A percentile compares a stretch with the other conserved stretches of the same genome.
These are phyloP conservation scores for Sebastes kiyomatsui DNA, from an alignment of 2,797 vertebrate genomes.

Conservation along the genomic window DNA sequence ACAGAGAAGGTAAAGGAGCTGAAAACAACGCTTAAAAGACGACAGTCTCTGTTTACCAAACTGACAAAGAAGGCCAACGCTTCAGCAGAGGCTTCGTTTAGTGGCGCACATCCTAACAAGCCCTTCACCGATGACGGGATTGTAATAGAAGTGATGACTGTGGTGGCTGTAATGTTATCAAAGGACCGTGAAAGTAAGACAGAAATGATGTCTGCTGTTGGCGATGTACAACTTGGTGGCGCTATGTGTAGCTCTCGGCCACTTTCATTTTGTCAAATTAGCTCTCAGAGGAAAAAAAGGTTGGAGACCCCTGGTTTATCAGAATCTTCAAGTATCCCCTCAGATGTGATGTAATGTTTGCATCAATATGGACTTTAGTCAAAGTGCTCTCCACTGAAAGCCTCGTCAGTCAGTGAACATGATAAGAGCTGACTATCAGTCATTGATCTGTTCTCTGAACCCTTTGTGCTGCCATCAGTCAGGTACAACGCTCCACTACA, in stretches of 20 bases:
- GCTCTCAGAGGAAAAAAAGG: no score
- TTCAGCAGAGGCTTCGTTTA: no score
- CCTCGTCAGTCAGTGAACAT: neutral
- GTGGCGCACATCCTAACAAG: no score
- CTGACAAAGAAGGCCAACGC: accelerated
- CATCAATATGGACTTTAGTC: slow-evolving; percentile 51
- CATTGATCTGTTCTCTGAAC: neutral
- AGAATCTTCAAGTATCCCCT: neutral
- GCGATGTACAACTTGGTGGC: no score
- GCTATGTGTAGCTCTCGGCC: no score
- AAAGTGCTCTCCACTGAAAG: neutral
- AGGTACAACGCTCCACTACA: neutral
- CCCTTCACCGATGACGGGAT: accelerated
- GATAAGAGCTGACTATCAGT: slow-evolving; percentile 21
- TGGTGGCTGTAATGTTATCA: no score
- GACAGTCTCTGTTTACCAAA: no score
- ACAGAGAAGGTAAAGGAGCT: no score
- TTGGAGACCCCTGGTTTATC: neutral
- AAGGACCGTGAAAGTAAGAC: no score
- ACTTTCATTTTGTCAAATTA: no score
- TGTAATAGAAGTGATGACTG: accelerated
- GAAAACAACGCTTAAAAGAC: no score
- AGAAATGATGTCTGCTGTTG: no score
- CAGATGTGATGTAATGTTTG: neutral
- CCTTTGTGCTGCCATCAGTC: neutral